phyloP scores from a whole-genome alignment of 2,888 invertebrate genomes.

The Nephrotoma guestfalica region DNA sequence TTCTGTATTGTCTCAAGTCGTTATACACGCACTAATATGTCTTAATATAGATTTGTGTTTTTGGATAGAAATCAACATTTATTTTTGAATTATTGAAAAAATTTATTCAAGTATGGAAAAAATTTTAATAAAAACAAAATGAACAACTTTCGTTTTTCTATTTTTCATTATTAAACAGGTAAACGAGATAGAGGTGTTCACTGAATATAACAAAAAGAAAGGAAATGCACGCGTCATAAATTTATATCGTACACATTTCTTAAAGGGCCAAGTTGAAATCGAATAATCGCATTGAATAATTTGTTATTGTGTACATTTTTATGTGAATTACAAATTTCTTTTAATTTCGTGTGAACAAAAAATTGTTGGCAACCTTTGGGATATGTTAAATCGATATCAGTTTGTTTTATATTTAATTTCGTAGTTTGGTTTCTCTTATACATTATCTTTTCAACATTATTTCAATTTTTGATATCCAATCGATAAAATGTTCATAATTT shows the following conservation, averaged over 20 bases:
- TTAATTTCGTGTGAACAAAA: background rate
- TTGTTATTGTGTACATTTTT: background rate
- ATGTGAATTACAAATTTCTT: background rate
- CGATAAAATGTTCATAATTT: background rate
- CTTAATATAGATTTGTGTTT: background rate
- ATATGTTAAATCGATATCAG: background rate
- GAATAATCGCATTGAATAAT: background rate
- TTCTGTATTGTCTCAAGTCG: background rate
- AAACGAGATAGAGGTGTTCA: background rate
- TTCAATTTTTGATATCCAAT: background rate
- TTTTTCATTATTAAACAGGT: background rate
- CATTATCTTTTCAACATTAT: background rate
- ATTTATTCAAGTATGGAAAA: background rate
- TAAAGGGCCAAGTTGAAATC: background rate
- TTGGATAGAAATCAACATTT: background rate
- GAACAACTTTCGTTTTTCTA: background rate
- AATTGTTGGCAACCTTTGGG: background rate
- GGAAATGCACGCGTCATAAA: background rate
- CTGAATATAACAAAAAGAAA: background rate
- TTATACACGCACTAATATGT: background rate
- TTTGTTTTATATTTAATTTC: background rate
- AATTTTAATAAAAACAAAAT: background rate
- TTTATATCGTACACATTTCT: background rate
- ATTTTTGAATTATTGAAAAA: background rate
- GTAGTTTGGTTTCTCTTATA: background rate